These are phyloP conservation scores for Malurus alboscapulatus DNA, from an alignment of 2,113 vertebrate genomes.

Conservation along the genomic window DNA sequence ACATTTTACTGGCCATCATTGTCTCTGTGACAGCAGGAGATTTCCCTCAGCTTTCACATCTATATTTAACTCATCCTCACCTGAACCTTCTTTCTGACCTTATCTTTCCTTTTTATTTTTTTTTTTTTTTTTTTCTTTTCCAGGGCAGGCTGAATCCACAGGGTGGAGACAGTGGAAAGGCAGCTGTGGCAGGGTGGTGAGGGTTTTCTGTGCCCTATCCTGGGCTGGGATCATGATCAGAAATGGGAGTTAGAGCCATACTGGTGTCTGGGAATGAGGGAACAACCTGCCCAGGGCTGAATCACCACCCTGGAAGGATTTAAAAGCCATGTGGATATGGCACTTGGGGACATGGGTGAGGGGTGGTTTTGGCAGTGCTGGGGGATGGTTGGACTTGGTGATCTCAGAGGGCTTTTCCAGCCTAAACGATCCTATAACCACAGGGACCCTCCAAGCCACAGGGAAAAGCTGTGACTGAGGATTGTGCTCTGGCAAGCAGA, in stretches of 20 bases:
- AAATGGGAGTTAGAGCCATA: background rate
- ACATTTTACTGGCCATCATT: background rate
- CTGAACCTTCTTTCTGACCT: background rate
- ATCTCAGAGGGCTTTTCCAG: background rate
- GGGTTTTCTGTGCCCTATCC: background rate
- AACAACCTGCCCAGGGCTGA: background rate
- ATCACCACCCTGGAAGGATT: background rate
- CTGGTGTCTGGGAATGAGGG: background rate
- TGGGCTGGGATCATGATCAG: background rate
- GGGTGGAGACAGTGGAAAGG: background rate
- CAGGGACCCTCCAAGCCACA: background rate
- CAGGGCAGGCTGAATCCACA: background rate
- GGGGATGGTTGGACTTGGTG: background rate
- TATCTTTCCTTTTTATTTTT: background rate
- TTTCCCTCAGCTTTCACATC: background rate
- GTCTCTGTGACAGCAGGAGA: background rate
- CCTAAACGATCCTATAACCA: background rate
- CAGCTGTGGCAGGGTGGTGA: background rate
- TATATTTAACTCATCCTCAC: constrained; percentile 12
- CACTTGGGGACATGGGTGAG: background rate
- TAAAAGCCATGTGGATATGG: fast-evolving
- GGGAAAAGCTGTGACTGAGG: background rate
- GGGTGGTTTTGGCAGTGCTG: background rate
- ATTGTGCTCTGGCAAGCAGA: background rate
- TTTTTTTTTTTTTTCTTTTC: background rate